A percentile compares a stretch with the other conserved stretches of the same genome.
Conservation (phyloP, 1,140 invertebrate species). For the Plutomurus gul region DNA sequence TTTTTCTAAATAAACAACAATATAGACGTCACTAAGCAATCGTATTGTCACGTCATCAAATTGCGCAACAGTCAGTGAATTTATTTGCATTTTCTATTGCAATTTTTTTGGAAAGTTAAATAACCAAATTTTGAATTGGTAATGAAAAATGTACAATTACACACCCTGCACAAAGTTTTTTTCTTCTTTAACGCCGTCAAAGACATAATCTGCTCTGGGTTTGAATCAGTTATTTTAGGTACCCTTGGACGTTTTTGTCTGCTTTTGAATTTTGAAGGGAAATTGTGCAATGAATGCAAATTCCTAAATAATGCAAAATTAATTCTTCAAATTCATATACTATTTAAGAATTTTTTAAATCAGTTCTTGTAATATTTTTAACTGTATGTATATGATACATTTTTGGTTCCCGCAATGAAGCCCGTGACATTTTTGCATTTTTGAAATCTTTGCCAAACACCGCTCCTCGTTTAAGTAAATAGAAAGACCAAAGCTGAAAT, state of each 20-base stretch:
- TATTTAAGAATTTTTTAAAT: background rate
- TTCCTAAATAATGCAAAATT: background rate
- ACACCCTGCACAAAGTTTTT: background rate
- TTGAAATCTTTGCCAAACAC: conserved; percentile 59
- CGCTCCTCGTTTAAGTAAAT: conserved; percentile 65
- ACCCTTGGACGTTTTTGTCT: background rate
- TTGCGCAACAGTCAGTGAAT: too few species aligned
- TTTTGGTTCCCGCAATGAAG: background rate
- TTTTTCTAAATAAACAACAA: background rate
- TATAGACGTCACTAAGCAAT: background rate
- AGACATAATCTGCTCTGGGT: background rate
- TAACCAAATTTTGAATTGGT: too few species aligned
- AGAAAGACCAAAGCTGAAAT: conserved; percentile 68
- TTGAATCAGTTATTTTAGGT: too few species aligned
- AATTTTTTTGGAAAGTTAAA: too few species aligned
- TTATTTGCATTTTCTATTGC: background rate
- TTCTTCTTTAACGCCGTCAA: background rate
- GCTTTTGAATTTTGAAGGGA: too few species aligned
- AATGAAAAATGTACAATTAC: too few species aligned
- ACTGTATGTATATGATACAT: background rate
- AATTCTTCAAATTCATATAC: background rate
- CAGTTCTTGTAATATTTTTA: background rate
- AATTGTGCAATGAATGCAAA: background rate
- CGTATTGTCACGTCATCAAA: background rate
- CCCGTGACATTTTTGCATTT: background rate